Conservation (phyloP, 2,797 vertebrate genomes). For the Lagodon rhomboides region DNA sequence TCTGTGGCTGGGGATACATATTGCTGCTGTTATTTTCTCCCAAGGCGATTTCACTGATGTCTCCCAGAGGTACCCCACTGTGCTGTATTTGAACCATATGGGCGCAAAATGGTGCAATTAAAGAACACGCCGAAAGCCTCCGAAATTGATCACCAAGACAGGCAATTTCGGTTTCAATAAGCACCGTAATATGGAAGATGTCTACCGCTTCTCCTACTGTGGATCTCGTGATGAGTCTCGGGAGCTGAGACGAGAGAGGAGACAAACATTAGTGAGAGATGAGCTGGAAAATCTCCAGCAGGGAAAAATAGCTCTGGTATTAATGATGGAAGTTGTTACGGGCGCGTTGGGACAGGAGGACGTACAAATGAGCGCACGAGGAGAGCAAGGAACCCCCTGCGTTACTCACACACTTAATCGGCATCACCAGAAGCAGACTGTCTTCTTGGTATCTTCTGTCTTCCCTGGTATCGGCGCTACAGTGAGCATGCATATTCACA, state of each 20-base stretch:
- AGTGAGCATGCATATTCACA: slow-evolving; percentile 44
- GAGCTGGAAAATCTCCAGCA: slow-evolving; percentile 45
- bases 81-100: slow-evolving; percentile 80
- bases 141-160: slow-evolving; percentile 73
- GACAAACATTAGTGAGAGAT: slow-evolving; percentile 50
- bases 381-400: background rate
- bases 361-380: background rate
- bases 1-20: slow-evolving; percentile 78
- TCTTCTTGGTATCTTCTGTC: background rate
- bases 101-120: slow-evolving; percentile 77
- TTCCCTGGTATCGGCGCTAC: slow-evolving; percentile 18
- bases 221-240: slow-evolving; percentile 36
- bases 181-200: slow-evolving; percentile 46
- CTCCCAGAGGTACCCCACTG: slow-evolving; percentile 80
- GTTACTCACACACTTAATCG: slow-evolving; percentile 4
- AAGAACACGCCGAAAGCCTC: slow-evolving; percentile 64
- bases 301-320: slow-evolving; percentile 5
- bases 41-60: slow-evolving; percentile 76
- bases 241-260: slow-evolving; percentile 27
- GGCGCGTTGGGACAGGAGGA: slow-evolving; percentile 4
- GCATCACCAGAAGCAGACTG: slow-evolving; percentile 1
- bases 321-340: slow-evolving; percentile 36
- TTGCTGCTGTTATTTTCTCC: slow-evolving; percentile 81
- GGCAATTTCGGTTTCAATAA: slow-evolving; percentile 71
- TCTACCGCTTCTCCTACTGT: slow-evolving; percentile 47